Percentiles rank a stretch among this genome's conserved stretches.
Evolutionary conservation across 2,888 invertebrate genomes (phyloP).

Genomic region (Ennomos erosarius): DNA sequence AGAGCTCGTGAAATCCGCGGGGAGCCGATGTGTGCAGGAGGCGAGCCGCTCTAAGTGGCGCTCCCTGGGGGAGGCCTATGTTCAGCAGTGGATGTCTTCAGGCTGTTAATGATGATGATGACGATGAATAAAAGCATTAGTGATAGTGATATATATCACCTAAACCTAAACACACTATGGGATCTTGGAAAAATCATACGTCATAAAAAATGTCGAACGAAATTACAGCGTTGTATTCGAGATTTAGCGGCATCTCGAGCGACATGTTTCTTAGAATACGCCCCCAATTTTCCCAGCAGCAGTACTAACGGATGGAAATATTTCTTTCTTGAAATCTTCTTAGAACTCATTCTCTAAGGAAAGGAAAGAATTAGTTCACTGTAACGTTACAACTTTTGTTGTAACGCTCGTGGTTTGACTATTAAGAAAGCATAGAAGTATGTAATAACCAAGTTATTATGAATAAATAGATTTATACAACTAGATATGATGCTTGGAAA

Average conservation of each 20-base stretch:
- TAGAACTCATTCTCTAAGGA: slow-evolving; percentile 54
- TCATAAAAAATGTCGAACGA: too few species aligned
- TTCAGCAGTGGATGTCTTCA: too few species aligned
- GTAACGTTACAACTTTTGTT: slow-evolving; percentile 49
- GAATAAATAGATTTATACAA: slow-evolving; percentile 6
- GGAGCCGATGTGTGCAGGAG: too few species aligned
- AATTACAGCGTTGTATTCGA: slow-evolving; percentile 2
- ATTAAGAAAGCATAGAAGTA: neutral
- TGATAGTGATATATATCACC: neutral
- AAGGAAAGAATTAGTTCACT: slow-evolving; percentile 55
- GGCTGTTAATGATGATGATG: too few species aligned
- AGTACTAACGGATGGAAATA: slow-evolving; percentile 40
- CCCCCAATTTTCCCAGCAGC: too few species aligned
- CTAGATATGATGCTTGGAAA: neutral
- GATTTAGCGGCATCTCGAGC: slow-evolving; percentile 5
- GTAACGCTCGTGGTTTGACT: slow-evolving; percentile 29
- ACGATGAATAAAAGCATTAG: too few species aligned
- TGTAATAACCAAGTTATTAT: neutral
- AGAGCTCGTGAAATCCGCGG: too few species aligned
- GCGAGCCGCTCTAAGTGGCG: too few species aligned
- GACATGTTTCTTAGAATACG: too few species aligned
- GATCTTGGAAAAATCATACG: too few species aligned
- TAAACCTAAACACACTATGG: too few species aligned
- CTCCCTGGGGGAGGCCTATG: too few species aligned
- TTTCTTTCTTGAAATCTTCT: slow-evolving; percentile 49